A percentile compares a stretch with the other conserved stretches of the same genome.
phyloP scores from a whole-genome alignment of 2,888 invertebrate species.

The Tricholauxania praeusta region DNA sequence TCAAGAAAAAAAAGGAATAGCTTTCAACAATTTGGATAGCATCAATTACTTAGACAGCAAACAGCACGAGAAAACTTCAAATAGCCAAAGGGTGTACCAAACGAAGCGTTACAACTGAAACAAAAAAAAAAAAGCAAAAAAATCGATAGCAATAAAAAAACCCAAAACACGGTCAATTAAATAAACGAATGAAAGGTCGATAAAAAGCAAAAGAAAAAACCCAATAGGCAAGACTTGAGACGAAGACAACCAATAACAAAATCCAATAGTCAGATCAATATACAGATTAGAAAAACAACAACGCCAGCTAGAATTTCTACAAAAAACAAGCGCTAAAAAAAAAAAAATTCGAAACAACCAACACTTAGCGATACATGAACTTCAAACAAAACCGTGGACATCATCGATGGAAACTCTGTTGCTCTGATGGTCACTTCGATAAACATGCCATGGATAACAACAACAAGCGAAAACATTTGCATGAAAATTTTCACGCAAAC shows the following conservation, averaged over 20 bases:
- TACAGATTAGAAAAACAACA: slow-evolving; percentile 8
- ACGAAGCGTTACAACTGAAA: neutral
- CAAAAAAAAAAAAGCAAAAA: neutral
- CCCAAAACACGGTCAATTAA: neutral
- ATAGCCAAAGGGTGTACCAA: neutral
- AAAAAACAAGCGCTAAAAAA: no score
- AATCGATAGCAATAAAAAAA: neutral
- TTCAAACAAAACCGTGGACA: neutral
- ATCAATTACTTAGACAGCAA: no score
- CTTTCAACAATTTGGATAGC: no score
- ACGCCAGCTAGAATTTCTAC: slow-evolving; percentile 9
- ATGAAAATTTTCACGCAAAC: no score
- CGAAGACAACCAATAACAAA: neutral
- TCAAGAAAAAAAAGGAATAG: no score
- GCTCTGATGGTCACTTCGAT: no score
- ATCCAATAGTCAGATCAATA: neutral
- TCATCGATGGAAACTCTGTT: no score
- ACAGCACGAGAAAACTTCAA: neutral
- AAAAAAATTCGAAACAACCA: no score
- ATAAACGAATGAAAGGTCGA: neutral
- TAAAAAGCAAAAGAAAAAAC: neutral
- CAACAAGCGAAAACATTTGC: no score
- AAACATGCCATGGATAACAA: no score
- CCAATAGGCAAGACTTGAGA: neutral
- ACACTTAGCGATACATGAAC: neutral